Conservation (phyloP, 2,888 invertebrate species). For the Cephus spinipes region DNA sequence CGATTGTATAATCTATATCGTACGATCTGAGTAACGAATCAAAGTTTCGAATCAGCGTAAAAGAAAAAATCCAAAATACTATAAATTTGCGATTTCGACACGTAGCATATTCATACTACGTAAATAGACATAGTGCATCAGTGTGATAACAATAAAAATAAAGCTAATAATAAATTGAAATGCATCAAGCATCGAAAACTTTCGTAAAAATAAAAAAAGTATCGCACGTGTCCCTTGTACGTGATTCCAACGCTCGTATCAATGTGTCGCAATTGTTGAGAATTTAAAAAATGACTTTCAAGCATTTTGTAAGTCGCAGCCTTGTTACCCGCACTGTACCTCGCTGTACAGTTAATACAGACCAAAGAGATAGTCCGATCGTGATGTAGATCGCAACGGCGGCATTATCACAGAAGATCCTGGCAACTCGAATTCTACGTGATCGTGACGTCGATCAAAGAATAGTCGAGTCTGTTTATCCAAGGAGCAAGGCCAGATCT, state of each 20-base stretch:
- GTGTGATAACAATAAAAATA: too few species aligned
- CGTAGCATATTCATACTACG: too few species aligned
- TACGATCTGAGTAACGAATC: neutral
- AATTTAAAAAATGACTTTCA: neutral
- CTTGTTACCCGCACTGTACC: neutral
- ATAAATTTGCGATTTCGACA: neutral
- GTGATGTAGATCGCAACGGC: neutral
- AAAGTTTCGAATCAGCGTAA: neutral
- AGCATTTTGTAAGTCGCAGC: neutral
- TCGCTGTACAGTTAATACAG: neutral
- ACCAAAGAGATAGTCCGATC: neutral
- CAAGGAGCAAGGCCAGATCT: neutral
- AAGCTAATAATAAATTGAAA: too few species aligned
- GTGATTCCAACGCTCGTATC: too few species aligned
- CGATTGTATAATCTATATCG: too few species aligned
- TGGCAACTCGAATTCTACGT: neutral
- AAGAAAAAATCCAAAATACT: neutral
- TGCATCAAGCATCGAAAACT: too few species aligned
- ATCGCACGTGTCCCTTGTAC: neutral
- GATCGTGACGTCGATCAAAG: neutral
- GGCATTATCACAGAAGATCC: neutral
- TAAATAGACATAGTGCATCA: too few species aligned
- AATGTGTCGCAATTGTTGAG: neutral
- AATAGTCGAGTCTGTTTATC: neutral
- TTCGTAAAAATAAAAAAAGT: neutral